phyloP scores from a whole-genome alignment of 2,113 vertebrate genomes.

The Plectropomus leopardus region DNA sequence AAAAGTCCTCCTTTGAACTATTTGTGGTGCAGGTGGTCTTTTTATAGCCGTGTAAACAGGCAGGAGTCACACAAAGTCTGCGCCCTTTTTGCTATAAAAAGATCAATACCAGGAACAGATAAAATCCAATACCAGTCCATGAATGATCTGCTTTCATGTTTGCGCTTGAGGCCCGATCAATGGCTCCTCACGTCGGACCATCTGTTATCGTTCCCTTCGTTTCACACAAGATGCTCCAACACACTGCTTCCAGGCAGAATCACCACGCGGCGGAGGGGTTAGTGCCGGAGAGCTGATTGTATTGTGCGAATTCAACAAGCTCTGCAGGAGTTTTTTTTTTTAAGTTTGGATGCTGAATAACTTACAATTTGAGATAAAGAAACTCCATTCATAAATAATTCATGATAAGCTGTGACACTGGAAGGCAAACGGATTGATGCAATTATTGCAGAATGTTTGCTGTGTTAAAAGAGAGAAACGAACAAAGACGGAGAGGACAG shows the following conservation, averaged over 20 bases:
- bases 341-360: neutral
- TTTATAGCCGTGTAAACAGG: constrained; percentile 12
- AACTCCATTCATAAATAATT: neutral
- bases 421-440: neutral
- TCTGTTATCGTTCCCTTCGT: neutral
- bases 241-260: constrained; percentile 14
- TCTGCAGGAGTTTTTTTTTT: constrained; percentile 5
- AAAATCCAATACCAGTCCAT: neutral
- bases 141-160: constrained; percentile 5
- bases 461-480: neutral
- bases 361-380: neutral
- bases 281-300: neutral
- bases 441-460: neutral
- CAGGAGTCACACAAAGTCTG: neutral
- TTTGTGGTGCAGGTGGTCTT: constrained; percentile 6
- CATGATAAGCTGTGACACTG: neutral
- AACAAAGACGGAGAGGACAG: neutral
- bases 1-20: neutral
- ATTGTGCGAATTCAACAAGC: neutral
- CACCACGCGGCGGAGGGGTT: neutral
- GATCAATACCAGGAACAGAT: neutral
- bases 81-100: constrained; percentile 7
- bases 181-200: neutral
- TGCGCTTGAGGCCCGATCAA: constrained; percentile 7
- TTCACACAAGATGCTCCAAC: neutral